Percentiles rank a stretch among this genome's conserved stretches.
These are phyloP conservation scores for Venusia cambrica DNA, from an alignment of 2,888 invertebrate species.

Conservation along the genomic window DNA sequence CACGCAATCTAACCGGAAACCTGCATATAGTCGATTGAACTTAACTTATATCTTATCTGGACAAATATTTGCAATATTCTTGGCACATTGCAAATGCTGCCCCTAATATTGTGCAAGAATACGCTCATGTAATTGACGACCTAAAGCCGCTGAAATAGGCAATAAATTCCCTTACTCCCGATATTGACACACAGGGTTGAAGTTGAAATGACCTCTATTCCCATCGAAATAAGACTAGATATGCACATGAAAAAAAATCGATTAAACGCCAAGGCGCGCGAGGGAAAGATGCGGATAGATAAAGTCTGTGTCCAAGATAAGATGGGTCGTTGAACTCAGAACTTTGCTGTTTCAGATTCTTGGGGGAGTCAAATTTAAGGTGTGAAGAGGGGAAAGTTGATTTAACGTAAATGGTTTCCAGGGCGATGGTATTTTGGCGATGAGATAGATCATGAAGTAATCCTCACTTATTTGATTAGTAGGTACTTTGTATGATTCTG, in stretches of 20 bases:
- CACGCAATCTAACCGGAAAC: conserved; percentile 39
- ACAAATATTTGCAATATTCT: conserved; percentile 59
- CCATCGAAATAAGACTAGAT: conserved; percentile 45
- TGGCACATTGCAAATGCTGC: conserved; percentile 52
- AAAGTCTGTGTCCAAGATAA: conserved; percentile 67
- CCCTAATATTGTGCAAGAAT: conserved; percentile 29
- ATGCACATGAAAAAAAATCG: conserved; percentile 46
- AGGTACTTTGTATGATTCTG: conserved; percentile 2
- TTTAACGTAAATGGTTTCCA: conserved; percentile 23
- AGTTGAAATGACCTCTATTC: conserved; percentile 42
- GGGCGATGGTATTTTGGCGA: conserved; percentile 8
- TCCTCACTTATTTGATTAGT: conserved; percentile 12
- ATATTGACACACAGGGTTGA: conserved; percentile 26
- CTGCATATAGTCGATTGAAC: conserved; percentile 37
- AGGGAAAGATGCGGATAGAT: conserved; percentile 59
- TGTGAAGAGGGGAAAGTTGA: conserved; percentile 24
- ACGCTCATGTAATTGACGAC: conserved; percentile 29
- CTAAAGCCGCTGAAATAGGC: conserved; percentile 33
- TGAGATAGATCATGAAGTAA: conserved; percentile 19
- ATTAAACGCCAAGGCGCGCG: conserved; percentile 49
- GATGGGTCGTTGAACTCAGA: conserved; percentile 59
- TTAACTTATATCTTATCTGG: conserved; percentile 59
- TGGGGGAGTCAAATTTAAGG: conserved; percentile 30
- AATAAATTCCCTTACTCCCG: conserved; percentile 32
- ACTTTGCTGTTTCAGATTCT: conserved; percentile 50